Base-by-base conservation (phyloP, 2,888 invertebrate species). In the Acronicta psi region DNA sequence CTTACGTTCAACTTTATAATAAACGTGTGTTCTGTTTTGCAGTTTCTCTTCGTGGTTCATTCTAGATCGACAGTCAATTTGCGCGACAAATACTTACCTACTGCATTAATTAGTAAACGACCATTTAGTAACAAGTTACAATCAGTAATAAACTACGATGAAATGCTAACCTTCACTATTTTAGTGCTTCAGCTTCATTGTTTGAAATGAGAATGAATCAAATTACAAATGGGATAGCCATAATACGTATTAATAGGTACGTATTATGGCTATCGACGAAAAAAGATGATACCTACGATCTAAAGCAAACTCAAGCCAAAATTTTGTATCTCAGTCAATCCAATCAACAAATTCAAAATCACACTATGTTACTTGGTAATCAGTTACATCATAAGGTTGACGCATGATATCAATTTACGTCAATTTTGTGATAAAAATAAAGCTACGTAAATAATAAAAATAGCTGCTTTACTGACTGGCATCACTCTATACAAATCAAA, bases 381-480 rank as follows among this genome's bases (percentile, higher is more conserved):
- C 31, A 37, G 16, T 38, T n/a, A 29, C 29, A 10, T 25, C 11
- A 38, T 40, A 38, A 17, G 29, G n/a, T 34, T 51, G 29, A 29
- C 29, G 3, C 3, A 20, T 7, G 31, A 62, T 52, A 43, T 69
- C 47, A 55, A 10, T 31, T 18, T 0, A 23, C 34, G 44, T 45
- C 40, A 17, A 38, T 9, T 11, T 49, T 37, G 37, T 49, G 66
- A 65, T 57, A 53, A 59, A 50, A 70, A 71, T 53, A 68, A 52
- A 46, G 25, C 40, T 63, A 49, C 37, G 34, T 42, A 18, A 53
- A 47, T 9, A 11, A 20, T 17, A 47, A 63, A n/a, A 52, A 45
- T 47, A 52, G 42, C 23, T 41, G n/a, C 1, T 38, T 38, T 20
- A 38, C 13, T 47, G 38, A 38, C 13, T 47, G 38, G 25, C 20